Evolutionary conservation across 2,113 vertebrate species (phyloP), one percentile per base, ranked within the genome.

Genomic region (Platichthys stellatus): DNA sequence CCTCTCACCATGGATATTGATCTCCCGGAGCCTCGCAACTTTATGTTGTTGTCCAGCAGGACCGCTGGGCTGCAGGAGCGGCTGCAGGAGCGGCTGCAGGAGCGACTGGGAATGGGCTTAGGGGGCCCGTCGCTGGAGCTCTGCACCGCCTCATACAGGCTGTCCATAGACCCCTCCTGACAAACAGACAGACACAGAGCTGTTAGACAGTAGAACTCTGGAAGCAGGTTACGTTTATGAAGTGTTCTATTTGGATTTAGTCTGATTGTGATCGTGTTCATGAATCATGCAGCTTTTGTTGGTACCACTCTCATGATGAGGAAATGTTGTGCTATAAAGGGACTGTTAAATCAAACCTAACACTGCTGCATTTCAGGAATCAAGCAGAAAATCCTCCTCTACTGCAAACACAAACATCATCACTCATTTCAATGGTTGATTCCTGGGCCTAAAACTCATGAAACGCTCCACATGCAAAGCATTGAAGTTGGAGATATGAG

Each of bases 141-240:
- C 89, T 95, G 93, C 78, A 95, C 95, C 2, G 94, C 96, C 83
- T 99, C 97, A 65, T 98, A 97, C 74, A 98, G 88, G 67, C 95
- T 98, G 84, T 98, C 97, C 94, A 95, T 96, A 5, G 97, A 99
- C 4, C 97, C 97, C 78, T 97, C 97, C 97, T 98, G 1, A 71
- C 59, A 85, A 11, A 82, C 63, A 72, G 6, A 81, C 54, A 72
- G 5, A 61, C 17, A 62, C 1, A 45, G 23, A 76, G 20, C 13
- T 47, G 23, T 78, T 14, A 74, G 49, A 47, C 15, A 10, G 69
- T 3, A 45, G 24, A 63, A 45, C 12, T 40, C 43, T 38, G 40
- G 40, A 43, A 11, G 3, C 40, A 13, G 40, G 12, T 13, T 43
- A 4, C 11, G 13, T 43, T 11, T 11, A 43, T 43, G 12, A 43